Conservation (phyloP, 2,888 invertebrate species). For the Molorchus minor region DNA sequence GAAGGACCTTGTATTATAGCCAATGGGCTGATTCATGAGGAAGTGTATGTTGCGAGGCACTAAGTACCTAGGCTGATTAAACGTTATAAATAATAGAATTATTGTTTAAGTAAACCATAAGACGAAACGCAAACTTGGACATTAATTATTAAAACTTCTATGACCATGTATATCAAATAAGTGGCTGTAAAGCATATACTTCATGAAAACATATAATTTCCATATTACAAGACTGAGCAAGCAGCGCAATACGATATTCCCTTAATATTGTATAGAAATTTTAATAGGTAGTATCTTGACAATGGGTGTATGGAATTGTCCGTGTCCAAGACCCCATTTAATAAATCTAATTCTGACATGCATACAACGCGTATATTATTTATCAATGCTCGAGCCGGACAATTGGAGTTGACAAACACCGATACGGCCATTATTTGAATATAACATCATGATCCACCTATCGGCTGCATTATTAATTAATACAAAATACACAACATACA, state of each 20-base stretch:
- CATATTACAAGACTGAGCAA: slow-evolving; percentile 6
- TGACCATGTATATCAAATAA: not conserved
- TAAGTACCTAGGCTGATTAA: no score
- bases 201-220: slow-evolving; percentile 18
- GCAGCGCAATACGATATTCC: slow-evolving; percentile 21
- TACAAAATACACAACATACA: slow-evolving; percentile 60
- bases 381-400: slow-evolving; percentile 56
- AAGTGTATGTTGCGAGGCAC: not conserved
- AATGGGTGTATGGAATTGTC: slow-evolving; percentile 40
- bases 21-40: no score
- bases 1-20: no score
- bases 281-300: slow-evolving; percentile 43
- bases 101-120: no score
- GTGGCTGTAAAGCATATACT: not conserved
- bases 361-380: slow-evolving; percentile 59
- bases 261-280: slow-evolving; percentile 27
- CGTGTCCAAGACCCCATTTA: slow-evolving; percentile 52
- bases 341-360: slow-evolving; percentile 60
- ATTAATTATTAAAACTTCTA: not conserved
- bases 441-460: slow-evolving; percentile 61
- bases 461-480: slow-evolving; percentile 61
- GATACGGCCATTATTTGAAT: slow-evolving; percentile 60
- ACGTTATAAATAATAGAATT: no score
- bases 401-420: slow-evolving; percentile 60
- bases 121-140: no score